Base-by-base conservation (phyloP, 2,888 invertebrate species). In the Clusia tigrina region DNA sequence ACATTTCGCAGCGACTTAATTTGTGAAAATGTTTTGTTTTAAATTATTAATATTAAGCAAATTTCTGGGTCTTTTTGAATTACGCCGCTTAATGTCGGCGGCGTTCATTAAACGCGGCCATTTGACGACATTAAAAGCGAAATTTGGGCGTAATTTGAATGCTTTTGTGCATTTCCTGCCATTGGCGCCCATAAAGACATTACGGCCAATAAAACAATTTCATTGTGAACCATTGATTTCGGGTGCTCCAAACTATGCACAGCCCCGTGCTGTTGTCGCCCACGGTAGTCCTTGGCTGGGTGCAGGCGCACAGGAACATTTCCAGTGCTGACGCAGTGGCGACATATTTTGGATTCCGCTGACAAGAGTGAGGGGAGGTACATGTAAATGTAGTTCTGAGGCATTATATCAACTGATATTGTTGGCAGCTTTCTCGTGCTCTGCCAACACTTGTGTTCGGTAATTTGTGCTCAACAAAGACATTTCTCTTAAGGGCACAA, bases 181-280 rank as follows among this genome's bases (percentile, higher is more conserved):
- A n/a, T n/a, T 74, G 63, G 18, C 51, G 58, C 62, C 66, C 74
- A 76, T 77, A 78, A 79, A 80, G 78, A 74, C 80, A 76, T 78
- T 77, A 76, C 72, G 78, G 74, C 67, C 72, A 74, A 79, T 79
- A 78, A 80, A 78, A 78, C 74, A 80, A 79, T 79, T 78, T 74
- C 69, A 69, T 73, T 72, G 55, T 65, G 63, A 57, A 51, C 66
- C 69, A 71, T 67, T 71, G 67, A 68, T 62, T 66, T 54, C 32
- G 32, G 48, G 20, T 48, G n/a, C n/a, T n/a, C n/a, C n/a, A n/a
- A 20, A 48, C 48, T 20, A 15, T 48, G 2, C 42, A 17, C 3
- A 20, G 22, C 48, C n/a, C n/a, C n/a, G n/a, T n/a, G n/a, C n/a
- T n/a, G n/a, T n/a, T n/a, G n/a, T n/a, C n/a, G n/a, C n/a, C n/a